Percentiles rank a stretch among this genome's conserved stretches.
Conservation (phyloP, 2,888 invertebrate genomes). For the Asteroscopus sphinx region DNA sequence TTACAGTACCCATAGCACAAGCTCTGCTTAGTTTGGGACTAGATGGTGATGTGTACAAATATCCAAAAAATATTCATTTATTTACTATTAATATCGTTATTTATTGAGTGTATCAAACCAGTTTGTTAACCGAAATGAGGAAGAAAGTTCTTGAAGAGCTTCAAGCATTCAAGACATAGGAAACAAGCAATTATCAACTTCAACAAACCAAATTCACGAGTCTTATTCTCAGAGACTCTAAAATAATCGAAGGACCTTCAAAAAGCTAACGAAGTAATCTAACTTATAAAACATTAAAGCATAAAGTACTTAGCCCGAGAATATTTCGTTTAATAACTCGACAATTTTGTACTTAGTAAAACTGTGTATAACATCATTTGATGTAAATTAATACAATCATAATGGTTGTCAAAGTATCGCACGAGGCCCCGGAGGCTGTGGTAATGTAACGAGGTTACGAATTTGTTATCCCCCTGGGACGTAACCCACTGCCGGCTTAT, state of each 20-base stretch:
- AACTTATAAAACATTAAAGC: slow-evolving; percentile 12
- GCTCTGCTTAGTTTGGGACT: no score
- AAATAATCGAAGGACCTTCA: slow-evolving; percentile 7
- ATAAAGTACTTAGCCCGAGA: slow-evolving; percentile 12
- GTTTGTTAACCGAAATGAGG: no score
- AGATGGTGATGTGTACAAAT: no score
- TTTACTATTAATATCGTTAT: no score
- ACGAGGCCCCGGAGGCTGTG: slow-evolving; percentile 60
- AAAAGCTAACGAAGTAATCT: slow-evolving; percentile 10
- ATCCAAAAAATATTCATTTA: no score
- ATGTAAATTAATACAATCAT: slow-evolving; percentile 64
- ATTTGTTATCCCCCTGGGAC: slow-evolving; percentile 68
- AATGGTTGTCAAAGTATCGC: slow-evolving; percentile 67
- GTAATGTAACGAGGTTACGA: slow-evolving; percentile 66
- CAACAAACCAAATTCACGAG: neutral
- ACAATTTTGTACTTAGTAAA: slow-evolving; percentile 39
- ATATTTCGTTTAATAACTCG: slow-evolving; percentile 31
- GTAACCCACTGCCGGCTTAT: slow-evolving; percentile 61
- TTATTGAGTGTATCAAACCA: no score
- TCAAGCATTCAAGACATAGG: no score
- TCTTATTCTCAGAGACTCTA: neutral
- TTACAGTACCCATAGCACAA: no score
- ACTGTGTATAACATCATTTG: slow-evolving; percentile 49
- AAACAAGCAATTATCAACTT: neutral
- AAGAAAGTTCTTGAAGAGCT: no score